These are phyloP conservation scores for Acrossocheilus wenchowensis DNA, from an alignment of 2,797 vertebrate species.

Conservation along the genomic window DNA sequence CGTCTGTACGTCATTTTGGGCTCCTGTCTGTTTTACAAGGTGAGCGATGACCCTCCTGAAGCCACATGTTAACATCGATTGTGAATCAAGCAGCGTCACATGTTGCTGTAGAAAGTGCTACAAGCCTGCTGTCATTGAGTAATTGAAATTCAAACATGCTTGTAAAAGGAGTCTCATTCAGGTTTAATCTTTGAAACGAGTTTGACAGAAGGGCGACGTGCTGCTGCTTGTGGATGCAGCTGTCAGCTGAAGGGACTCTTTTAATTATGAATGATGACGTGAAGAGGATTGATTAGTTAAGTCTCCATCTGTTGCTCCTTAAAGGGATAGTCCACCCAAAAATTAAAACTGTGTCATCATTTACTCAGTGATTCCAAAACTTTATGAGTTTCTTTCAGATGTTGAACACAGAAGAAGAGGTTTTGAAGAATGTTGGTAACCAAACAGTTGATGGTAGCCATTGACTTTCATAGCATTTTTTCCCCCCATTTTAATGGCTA, in stretches of 20 bases:
- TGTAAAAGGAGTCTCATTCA: not conserved
- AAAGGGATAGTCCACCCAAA: not conserved
- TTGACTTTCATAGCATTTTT: not conserved
- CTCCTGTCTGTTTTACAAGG: conserved; percentile 97
- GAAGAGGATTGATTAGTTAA: conserved; percentile 10
- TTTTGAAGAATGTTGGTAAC: not conserved
- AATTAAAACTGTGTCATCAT: not conserved
- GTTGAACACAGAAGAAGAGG: not conserved
- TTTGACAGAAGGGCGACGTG: not conserved
- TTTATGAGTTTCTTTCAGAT: not conserved
- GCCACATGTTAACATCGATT: not conserved
- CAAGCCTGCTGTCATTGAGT: not conserved
- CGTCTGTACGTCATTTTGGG: conserved; percentile 91
- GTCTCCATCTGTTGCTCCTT: not conserved
- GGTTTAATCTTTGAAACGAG: not conserved
- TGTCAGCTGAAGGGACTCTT: not conserved
- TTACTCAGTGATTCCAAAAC: not conserved
- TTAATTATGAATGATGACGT: conserved; percentile 42
- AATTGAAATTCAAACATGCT: not conserved
- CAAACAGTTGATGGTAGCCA: too few relatives aligned
- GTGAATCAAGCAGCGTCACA: not conserved
- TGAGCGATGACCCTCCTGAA: conserved; percentile 64
- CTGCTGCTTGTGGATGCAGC: not conserved
- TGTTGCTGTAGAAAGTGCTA: not conserved
- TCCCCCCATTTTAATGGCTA: too few relatives aligned